Conservation (phyloP, 1,140 invertebrate genomes). For the Gonioctena quinquepunctata region DNA sequence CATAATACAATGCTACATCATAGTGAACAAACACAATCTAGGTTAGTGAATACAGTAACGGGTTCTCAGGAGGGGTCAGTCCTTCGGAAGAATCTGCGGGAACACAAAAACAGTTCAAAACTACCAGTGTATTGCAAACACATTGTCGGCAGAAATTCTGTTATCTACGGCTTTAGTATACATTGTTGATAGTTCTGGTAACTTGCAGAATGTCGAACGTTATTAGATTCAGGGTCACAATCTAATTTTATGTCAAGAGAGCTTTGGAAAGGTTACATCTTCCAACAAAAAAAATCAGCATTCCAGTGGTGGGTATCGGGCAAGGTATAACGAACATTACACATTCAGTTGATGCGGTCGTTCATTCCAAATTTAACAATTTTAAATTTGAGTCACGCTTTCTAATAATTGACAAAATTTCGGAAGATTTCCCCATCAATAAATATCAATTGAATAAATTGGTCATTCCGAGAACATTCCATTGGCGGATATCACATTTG, state of each 20-base stretch:
- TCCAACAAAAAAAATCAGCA: not conserved
- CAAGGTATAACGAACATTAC: not conserved
- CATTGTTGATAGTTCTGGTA: not conserved
- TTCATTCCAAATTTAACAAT: not conserved
- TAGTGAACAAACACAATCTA: not conserved
- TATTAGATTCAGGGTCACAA: not conserved
- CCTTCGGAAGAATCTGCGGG: too few relatives aligned
- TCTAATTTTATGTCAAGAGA: not conserved
- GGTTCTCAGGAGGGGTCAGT: too few relatives aligned
- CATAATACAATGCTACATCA: not conserved
- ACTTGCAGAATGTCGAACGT: not conserved
- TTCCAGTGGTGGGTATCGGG: not conserved
- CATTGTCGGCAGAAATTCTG: not conserved
- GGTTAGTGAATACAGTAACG: not conserved
- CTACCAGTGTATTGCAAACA: not conserved
- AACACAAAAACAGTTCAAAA: too few relatives aligned
- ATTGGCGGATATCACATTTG: not conserved
- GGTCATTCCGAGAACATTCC: too few relatives aligned
- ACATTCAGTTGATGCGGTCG: not conserved
- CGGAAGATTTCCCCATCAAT: not conserved
- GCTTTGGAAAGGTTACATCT: not conserved
- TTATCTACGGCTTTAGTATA: not conserved
- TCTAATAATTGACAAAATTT: not conserved
- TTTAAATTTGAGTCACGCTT: not conserved
- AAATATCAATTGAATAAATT: not conserved